Percentiles rank a stretch among this genome's conserved stretches.
phyloP scores from a whole-genome alignment of 1,140 invertebrate species.

The Orius insidiosus region DNA sequence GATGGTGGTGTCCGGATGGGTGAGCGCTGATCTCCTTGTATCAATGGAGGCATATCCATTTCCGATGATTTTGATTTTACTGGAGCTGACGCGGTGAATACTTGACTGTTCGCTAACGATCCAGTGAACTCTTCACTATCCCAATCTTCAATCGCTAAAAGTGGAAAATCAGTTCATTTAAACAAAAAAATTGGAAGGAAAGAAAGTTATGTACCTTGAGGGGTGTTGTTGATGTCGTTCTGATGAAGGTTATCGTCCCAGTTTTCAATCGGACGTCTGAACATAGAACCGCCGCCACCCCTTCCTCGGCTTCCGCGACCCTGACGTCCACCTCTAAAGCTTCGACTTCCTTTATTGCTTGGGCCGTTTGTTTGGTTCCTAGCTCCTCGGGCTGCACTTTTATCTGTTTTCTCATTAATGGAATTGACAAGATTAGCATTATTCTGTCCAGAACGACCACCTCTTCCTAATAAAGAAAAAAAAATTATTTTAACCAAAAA shows the following conservation, averaged over 20 bases:
- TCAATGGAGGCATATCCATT: no score
- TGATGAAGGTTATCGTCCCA: not conserved
- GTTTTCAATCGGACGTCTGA: conserved; percentile 2
- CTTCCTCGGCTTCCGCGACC: conserved; percentile 27
- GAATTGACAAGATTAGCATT: no score
- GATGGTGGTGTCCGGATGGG: no score
- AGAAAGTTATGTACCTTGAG: no score
- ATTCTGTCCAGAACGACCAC: no score
- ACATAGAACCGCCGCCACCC: conserved; percentile 29
- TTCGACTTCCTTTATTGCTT: conserved; percentile 24
- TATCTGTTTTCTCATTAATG: no score
- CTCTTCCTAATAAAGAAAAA: no score
- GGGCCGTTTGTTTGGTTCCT: not conserved
- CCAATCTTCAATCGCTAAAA: conserved; percentile 55
- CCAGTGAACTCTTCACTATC: conserved; percentile 89
- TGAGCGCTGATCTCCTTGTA: no score
- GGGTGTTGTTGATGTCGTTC: no score
- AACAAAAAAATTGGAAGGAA: not conserved
- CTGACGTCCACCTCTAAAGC: conserved; percentile 16
- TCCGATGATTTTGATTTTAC: no score
- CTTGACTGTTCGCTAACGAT: conserved; percentile 83
- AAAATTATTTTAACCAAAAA: no score
- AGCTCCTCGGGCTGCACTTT: not conserved
- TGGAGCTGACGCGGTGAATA: conserved; percentile 60
- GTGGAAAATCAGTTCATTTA: conserved; percentile 1